Percentiles rank a stretch among this genome's conserved stretches.
Conservation (phyloP, 2,888 invertebrate species). For the Adela reaumurella region DNA sequence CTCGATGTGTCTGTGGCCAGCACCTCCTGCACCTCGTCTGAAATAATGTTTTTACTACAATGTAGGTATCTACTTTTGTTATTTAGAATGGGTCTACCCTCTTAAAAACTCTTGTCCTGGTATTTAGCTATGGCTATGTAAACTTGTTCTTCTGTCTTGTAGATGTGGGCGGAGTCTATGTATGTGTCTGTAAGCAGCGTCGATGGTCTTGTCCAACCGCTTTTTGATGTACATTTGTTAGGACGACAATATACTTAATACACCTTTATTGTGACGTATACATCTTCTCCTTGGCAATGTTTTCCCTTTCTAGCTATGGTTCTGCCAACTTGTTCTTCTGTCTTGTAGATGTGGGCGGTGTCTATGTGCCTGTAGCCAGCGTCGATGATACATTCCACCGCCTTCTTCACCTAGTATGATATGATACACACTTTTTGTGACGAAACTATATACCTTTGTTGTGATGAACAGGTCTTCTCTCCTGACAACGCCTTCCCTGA, state of each 20-base stretch:
- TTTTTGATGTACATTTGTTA: too few relatives aligned
- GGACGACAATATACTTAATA: too few relatives aligned
- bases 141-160: constrained; percentile 53
- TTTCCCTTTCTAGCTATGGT: constrained; percentile 43
- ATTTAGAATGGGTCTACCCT: constrained; percentile 55
- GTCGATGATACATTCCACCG: constrained; percentile 53
- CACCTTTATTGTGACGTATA: constrained; percentile 58
- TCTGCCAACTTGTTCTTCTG: constrained; percentile 51
- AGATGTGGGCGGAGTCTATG: constrained; percentile 62
- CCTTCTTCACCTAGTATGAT: too few relatives aligned
- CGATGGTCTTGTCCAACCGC: constrained; percentile 55
- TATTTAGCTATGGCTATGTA: constrained; percentile 44
- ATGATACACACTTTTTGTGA: too few relatives aligned
- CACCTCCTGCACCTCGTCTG: too few relatives aligned
- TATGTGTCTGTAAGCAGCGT: constrained; percentile 61
- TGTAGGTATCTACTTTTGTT: constrained; percentile 52
- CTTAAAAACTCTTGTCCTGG: constrained; percentile 33
- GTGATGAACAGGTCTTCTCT: constrained; percentile 55
- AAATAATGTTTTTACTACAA: too few relatives aligned
- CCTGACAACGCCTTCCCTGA: constrained; percentile 33
- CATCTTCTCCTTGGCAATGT: constrained; percentile 41
- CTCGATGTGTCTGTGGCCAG: constrained; percentile 64
- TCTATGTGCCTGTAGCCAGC: constrained; percentile 65
- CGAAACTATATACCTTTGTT: constrained; percentile 52
- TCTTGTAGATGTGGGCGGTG: constrained; percentile 57